Evolutionary conservation across 1,140 invertebrate genomes (phyloP), one percentile per base, ranked within the genome.

Genomic region (Drosophila asahinai): DNA sequence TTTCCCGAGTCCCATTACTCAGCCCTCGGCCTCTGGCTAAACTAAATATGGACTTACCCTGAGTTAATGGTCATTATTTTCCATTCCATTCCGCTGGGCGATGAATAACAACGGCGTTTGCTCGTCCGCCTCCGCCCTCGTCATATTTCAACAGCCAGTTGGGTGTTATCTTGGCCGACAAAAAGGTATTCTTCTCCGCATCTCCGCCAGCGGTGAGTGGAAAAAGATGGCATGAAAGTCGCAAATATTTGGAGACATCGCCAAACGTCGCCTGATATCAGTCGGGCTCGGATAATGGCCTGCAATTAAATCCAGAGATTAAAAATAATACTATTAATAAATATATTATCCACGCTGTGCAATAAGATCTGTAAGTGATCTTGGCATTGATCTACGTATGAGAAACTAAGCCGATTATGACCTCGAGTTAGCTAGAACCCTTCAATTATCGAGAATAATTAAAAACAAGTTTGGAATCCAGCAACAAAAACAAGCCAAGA

Each of bases 1-100:
- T 33, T 65, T 64, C 11, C 5, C 8, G 33, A 12, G 33, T 36
- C 8, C 25, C 19, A 70, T 63, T 70, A 27, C 25, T 65, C 60
- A 70, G 17, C 38, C 17, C 25, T 52, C 60, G 65, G 5, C 27
- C 27, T 30, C 6, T 30, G 27, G 27, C 30, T 25, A 19, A 43
- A 38, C 62, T 30, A 48, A 40, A 71, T 48, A 40, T 33, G 63
- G 30, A 45, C 5, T 11, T 36, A 15, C 22, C 15, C 9, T 43
- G 8, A 61, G 63, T 33, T 62, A 62, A 62, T 43, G 63, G 63
- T 33, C 57, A 42, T 55, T 25, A 40, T 40, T 40, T 19, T 62
- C 7, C 27, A 6, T 19, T 62, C 7, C 27, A 7, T 7, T 27
- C 27, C 27, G 38, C 25, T n/a, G 14, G 17, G 15, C 3, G 5